Conservation (phyloP, 2,797 vertebrate genomes). For the Enteromius treurensis region DNA sequence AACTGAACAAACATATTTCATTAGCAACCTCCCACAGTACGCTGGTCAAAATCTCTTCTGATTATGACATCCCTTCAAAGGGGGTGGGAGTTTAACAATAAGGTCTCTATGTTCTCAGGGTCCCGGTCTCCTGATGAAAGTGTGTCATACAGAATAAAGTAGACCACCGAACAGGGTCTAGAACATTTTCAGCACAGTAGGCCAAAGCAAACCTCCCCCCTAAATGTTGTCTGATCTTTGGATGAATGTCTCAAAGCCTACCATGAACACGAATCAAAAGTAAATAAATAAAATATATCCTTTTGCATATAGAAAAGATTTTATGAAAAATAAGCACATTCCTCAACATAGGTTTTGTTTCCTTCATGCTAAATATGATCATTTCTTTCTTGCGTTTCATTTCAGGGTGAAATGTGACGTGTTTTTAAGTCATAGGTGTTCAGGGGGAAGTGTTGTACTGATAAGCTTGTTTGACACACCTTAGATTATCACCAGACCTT, state of each 20-base stretch:
- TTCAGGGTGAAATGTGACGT: background rate
- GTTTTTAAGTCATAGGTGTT: background rate
- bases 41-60: background rate
- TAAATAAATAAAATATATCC: background rate
- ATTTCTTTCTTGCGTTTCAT: background rate
- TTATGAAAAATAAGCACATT: background rate
- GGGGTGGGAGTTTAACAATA: constrained; percentile 3
- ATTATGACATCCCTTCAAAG: background rate
- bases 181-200: background rate
- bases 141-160: background rate
- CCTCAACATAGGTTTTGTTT: background rate
- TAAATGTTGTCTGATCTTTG: background rate
- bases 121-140: background rate
- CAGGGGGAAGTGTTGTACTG: background rate
- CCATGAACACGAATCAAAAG: background rate
- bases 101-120: background rate
- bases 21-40: background rate
- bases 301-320: background rate
- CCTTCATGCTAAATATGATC: background rate
- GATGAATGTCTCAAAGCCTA: background rate
- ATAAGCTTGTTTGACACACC: constrained; percentile 11
- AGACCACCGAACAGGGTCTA: background rate
- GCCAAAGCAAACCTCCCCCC: background rate
- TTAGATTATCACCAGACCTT: background rate
- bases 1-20: background rate